A percentile compares a stretch with the other conserved stretches of the same genome.
phyloP scores from a whole-genome alignment of 2,888 invertebrate species.

The Hyposoter didymator region DNA sequence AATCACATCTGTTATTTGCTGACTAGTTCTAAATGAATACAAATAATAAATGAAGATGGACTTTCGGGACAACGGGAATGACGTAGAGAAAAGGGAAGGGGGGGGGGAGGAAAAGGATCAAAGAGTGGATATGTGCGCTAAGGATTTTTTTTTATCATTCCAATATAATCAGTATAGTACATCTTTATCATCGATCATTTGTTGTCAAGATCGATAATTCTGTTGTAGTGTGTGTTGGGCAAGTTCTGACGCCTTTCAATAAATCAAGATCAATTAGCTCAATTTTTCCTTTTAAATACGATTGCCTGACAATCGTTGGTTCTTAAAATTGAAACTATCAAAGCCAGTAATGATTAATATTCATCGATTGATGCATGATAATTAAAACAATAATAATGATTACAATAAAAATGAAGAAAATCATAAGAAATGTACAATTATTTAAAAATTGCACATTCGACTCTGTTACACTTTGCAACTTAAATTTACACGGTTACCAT shows the following conservation, averaged over 20 bases:
- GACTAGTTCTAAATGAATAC: slow-evolving; percentile 66
- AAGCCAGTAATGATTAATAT: slow-evolving; percentile 30
- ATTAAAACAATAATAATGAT: slow-evolving; percentile 2
- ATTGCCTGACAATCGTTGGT: slow-evolving; percentile 15
- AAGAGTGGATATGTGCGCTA: slow-evolving; percentile 63
- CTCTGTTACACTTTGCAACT: slow-evolving; percentile 39
- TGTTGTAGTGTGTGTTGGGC: slow-evolving; percentile 5
- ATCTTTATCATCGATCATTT: slow-evolving; percentile 40
- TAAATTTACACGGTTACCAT: slow-evolving; percentile 53
- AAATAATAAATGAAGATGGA: slow-evolving; percentile 49
- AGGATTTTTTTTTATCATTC: slow-evolving; percentile 44
- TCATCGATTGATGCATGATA: neutral
- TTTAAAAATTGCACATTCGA: slow-evolving; percentile 39
- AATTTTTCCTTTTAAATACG: neutral
- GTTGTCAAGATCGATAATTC: slow-evolving; percentile 29
- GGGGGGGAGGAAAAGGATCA: neutral
- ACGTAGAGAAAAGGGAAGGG: neutral
- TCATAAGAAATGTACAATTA: slow-evolving; percentile 16
- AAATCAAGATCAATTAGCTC: slow-evolving; percentile 26
- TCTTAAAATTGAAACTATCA: slow-evolving; percentile 28
- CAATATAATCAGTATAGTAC: slow-evolving; percentile 59
- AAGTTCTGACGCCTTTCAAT: slow-evolving; percentile 23
- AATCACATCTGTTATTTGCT: slow-evolving; percentile 63
- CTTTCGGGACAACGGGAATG: neutral
- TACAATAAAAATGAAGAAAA: neutral